These are phyloP conservation scores for Penelope pileata DNA, from an alignment of 2,113 vertebrate genomes.

Conservation along the genomic window DNA sequence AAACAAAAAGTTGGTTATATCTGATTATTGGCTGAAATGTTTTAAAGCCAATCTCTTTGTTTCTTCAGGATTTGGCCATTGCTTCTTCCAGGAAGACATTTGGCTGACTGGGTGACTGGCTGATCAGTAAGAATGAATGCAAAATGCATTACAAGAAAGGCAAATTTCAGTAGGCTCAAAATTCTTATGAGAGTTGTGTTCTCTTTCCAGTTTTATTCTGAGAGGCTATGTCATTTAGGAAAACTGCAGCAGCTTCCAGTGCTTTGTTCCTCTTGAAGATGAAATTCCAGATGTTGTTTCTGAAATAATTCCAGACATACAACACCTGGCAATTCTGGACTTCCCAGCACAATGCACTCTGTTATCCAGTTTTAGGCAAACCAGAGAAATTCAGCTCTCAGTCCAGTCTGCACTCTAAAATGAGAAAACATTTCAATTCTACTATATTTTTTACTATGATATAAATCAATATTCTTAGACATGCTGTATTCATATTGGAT, in stretches of 20 bases:
- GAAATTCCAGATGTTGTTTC: conserved; percentile 25
- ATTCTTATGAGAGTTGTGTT: neutral
- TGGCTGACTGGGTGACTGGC: neutral
- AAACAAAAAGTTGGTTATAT: neutral
- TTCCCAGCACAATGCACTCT: neutral
- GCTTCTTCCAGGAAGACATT: neutral
- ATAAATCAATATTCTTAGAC: neutral
- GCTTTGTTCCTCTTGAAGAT: neutral
- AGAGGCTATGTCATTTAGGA: neutral
- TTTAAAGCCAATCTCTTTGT: neutral
- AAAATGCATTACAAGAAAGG: neutral
- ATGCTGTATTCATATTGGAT: neutral
- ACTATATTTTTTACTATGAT: neutral
- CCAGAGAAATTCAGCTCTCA: neutral
- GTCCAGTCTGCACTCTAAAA: neutral
- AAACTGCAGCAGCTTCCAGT: neutral
- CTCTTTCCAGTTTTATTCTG: neutral
- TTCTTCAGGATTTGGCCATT: neutral
- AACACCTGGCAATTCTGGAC: neutral
- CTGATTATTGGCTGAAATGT: neutral
- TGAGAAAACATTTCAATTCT: neutral
- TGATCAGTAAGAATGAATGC: neutral
- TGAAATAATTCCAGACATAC: neutral
- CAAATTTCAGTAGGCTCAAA: neutral
- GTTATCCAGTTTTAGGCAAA: neutral